Evolutionary conservation across 2,113 vertebrate species (phyloP).

Genomic region (Microcebus griseorufus): DNA sequence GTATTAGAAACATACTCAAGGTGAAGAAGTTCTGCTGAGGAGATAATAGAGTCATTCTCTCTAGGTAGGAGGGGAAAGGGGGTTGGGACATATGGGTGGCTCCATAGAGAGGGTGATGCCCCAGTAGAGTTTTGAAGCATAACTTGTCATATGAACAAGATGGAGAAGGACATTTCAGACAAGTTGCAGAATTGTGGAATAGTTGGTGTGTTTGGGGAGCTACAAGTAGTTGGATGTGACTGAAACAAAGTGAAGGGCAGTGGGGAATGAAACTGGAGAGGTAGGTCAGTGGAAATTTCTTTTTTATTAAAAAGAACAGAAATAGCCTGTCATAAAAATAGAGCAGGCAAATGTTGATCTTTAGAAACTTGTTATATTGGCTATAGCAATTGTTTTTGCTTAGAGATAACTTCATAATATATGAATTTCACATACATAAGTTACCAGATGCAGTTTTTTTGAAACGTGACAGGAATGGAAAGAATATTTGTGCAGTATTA

Average conservation of each 20-base stretch:
- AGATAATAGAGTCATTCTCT: neutral
- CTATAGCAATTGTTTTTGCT: constrained; percentile 42
- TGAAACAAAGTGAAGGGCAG: neutral
- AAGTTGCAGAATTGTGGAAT: neutral
- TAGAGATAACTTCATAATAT: neutral
- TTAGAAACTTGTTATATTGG: neutral
- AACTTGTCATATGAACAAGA: neutral
- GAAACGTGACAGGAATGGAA: neutral
- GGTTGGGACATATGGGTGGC: neutral
- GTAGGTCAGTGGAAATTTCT: neutral
- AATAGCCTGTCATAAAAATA: constrained; percentile 1
- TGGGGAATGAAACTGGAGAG: neutral
- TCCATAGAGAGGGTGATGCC: neutral
- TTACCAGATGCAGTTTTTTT: constrained; percentile 40
- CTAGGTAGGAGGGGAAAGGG: neutral
- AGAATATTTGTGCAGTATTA: constrained; percentile 1
- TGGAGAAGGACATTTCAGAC: neutral
- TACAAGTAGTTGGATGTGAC: neutral
- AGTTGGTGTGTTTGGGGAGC: neutral
- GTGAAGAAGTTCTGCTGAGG: neutral
- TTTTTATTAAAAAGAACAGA: constrained; percentile 28
- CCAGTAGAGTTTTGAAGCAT: neutral
- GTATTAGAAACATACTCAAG: neutral
- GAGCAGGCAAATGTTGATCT: constrained; percentile 16
- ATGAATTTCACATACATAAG: neutral